Evolutionary conservation across 2,888 invertebrate genomes (phyloP).

Genomic region (Ptychoptera albimana): DNA sequence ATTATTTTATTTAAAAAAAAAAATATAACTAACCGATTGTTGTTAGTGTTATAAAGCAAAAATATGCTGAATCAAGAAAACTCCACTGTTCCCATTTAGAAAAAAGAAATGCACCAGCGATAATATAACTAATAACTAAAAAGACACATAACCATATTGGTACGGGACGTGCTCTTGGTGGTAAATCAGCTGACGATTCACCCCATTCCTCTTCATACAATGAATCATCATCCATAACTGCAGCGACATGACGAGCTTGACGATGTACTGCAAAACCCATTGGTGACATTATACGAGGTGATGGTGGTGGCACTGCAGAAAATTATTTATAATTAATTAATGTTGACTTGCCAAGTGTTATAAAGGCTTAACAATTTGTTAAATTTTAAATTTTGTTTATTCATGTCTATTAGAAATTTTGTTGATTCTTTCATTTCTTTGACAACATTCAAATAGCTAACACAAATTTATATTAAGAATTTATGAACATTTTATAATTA

Average conservation of each 20-base stretch:
- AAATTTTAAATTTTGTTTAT: too few species aligned
- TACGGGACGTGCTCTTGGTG: conserved; percentile 43
- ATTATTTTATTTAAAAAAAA: not conserved
- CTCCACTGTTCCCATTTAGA: conserved; percentile 75
- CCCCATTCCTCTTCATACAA: conserved; percentile 39
- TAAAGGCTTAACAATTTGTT: too few species aligned
- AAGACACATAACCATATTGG: conserved; percentile 83
- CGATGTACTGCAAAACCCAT: conserved; percentile 47
- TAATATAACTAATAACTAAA: conserved; percentile 75
- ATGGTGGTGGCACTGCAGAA: conserved; percentile 24
- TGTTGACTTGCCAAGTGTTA: not conserved
- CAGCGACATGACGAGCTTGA: conserved; percentile 32
- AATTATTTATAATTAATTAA: conserved; percentile 2
- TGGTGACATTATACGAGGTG: conserved; percentile 51
- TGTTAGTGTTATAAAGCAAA: conserved; percentile 85
- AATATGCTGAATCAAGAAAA: conserved; percentile 77
- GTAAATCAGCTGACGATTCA: conserved; percentile 28
- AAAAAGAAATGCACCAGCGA: conserved; percentile 77
- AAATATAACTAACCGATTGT: conserved; percentile 48
- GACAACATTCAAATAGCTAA: too few species aligned
- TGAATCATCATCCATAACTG: conserved; percentile 42
- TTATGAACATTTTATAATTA: too few species aligned
- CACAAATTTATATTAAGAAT: too few species aligned
- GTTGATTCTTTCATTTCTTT: too few species aligned
- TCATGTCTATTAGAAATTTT: too few species aligned